A percentile compares a stretch with the other conserved stretches of the same genome.
Conservation (phyloP, 1,140 invertebrate species). For the Drosophila navojoa region DNA sequence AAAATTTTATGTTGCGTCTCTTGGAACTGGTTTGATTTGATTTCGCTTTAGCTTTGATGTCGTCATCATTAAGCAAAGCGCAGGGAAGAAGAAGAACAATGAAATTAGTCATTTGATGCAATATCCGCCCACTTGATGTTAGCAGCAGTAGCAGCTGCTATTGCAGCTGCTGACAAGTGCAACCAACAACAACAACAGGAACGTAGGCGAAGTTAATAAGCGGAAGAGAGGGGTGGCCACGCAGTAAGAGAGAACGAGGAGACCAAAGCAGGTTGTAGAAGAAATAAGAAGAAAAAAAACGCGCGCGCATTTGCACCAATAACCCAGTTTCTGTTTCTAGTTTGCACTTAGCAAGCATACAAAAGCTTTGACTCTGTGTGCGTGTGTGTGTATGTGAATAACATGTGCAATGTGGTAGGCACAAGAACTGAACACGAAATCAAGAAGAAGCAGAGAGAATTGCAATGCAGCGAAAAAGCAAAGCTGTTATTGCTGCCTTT, state of each 20-base stretch:
- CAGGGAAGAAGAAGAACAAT: conserved; percentile 27
- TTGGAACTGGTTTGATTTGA: conserved; percentile 69
- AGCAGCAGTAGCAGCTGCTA: conserved; percentile 19
- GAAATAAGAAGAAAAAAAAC: conserved; percentile 31
- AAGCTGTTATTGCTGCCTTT: conserved; percentile 37
- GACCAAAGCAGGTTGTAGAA: conserved; percentile 27
- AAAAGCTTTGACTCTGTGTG: conserved; percentile 32
- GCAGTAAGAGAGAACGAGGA: background rate
- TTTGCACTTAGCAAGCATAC: conserved; percentile 62
- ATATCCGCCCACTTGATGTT: conserved; percentile 61
- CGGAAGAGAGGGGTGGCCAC: background rate
- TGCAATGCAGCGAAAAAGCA: conserved; percentile 36
- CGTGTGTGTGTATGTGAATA: conserved; percentile 20
- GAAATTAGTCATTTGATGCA: conserved; percentile 69
- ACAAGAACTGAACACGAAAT: conserved; percentile 39
- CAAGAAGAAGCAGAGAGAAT: conserved; percentile 36
- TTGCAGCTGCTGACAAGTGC: conserved; percentile 57
- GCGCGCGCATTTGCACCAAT: conserved; percentile 72
- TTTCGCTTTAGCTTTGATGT: conserved; percentile 58
- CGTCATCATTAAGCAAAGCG: conserved; percentile 59
- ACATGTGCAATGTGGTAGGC: conserved; percentile 39
- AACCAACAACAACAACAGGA: conserved; percentile 39
- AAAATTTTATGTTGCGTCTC: conserved; percentile 64
- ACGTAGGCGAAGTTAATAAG: conserved; percentile 30
- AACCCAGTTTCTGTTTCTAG: conserved; percentile 76